These are phyloP conservation scores for Syngnathus floridae DNA, from an alignment of 2,113 vertebrate species.

Conservation along the genomic window DNA sequence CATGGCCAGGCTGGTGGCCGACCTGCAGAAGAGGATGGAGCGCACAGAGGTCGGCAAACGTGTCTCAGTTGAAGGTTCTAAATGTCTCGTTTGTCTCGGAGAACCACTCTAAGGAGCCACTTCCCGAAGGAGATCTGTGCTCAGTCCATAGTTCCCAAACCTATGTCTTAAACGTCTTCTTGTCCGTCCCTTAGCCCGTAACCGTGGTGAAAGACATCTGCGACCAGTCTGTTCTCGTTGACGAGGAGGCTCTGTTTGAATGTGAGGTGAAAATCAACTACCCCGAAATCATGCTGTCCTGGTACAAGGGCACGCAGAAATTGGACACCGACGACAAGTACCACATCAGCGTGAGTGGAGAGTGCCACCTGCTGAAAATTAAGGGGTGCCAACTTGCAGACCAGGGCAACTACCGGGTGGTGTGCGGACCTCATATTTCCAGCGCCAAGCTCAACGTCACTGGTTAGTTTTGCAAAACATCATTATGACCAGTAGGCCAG, in stretches of 20 bases:
- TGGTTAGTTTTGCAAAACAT: conserved; percentile 72
- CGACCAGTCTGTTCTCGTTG: conserved; percentile 78
- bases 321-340: conserved; percentile 84
- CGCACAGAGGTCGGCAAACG: conserved; percentile 82
- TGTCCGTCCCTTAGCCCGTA: conserved; percentile 75
- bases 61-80: too few relatives aligned
- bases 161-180: background rate
- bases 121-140: background rate
- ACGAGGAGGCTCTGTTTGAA: conserved; percentile 86
- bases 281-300: conserved; percentile 94
- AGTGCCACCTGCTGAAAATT: conserved; percentile 81
- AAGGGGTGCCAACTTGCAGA: conserved; percentile 81
- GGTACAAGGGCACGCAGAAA: conserved; percentile 97
- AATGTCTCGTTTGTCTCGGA: too few relatives aligned
- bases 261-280: conserved; percentile 98
- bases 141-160: background rate
- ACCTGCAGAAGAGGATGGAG: conserved; percentile 92
- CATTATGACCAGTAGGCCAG: background rate
- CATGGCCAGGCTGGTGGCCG: conserved; percentile 89
- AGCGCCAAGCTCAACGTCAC: conserved; percentile 88
- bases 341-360: conserved; percentile 81
- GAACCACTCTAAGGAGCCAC: too few relatives aligned
- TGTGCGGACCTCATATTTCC: conserved; percentile 94
- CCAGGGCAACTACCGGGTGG: conserved; percentile 92
- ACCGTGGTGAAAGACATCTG: conserved; percentile 88